Conservation (phyloP, 2,113 vertebrate species). For the Anser brachyrhynchus region DNA sequence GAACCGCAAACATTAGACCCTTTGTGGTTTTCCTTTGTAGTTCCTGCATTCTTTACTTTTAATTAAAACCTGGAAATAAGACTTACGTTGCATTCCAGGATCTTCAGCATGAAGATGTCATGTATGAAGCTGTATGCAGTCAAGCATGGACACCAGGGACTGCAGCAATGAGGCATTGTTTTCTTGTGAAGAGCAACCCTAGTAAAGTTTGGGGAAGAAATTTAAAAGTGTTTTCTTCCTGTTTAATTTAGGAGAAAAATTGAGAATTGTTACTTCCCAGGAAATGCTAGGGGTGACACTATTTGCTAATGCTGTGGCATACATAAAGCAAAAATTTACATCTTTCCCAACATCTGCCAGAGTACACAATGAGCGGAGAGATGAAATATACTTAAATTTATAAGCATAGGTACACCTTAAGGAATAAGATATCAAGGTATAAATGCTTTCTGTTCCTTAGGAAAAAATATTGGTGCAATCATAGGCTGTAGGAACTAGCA, state of each 20-base stretch:
- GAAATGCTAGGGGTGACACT: not conserved
- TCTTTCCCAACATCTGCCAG: not conserved
- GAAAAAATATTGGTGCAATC: constrained; percentile 30
- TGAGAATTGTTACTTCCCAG: not conserved
- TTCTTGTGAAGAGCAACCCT: not conserved
- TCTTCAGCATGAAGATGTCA: not conserved
- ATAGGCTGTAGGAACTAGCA: not conserved
- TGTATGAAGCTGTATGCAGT: not conserved
- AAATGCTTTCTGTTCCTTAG: constrained; percentile 38
- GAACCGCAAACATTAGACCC: not conserved
- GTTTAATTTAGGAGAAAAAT: not conserved
- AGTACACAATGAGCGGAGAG: not conserved
- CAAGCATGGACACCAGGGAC: not conserved
- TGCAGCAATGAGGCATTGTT: not conserved
- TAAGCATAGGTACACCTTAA: constrained; percentile 24
- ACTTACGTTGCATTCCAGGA: not conserved
- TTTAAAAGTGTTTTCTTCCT: not conserved
- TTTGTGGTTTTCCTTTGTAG: not conserved
- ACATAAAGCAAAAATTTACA: constrained; percentile 16
- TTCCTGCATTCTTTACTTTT: not conserved
- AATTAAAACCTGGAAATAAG: constrained; percentile 24
- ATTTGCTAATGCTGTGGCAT: not conserved
- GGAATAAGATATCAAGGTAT: constrained; percentile 36
- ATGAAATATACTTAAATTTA: constrained; percentile 34
- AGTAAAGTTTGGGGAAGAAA: not conserved